Conservation (phyloP, 1,140 invertebrate species). For the Agrypnia vestita region DNA sequence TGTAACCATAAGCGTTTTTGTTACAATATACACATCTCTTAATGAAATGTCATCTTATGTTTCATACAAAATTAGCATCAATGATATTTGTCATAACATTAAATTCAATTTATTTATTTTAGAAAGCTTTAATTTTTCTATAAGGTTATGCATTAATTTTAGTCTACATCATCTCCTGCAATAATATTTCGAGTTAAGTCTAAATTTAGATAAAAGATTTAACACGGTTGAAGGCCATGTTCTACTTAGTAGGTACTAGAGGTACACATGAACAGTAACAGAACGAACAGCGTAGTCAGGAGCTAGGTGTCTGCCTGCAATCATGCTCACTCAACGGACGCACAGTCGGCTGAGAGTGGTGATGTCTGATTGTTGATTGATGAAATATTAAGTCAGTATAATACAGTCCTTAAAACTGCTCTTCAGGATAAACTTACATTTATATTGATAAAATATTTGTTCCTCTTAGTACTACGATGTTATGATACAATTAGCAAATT, state of each 20-base stretch:
- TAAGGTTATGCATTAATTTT: constrained; percentile 62
- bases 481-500: constrained; percentile 47
- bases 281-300: not conserved
- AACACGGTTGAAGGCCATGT: constrained; percentile 44
- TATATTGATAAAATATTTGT: constrained; percentile 44
- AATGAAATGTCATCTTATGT: constrained; percentile 58
- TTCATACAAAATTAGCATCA: constrained; percentile 62
- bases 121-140: constrained; percentile 62
- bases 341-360: not conserved
- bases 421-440: constrained; percentile 15
- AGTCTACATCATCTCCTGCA: constrained; percentile 61
- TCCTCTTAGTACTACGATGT: constrained; percentile 52
- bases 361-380: constrained; percentile 17
- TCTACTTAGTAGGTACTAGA: constrained; percentile 59
- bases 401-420: not conserved
- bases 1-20: constrained; percentile 49
- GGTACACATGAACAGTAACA: constrained; percentile 50
- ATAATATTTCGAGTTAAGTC: constrained; percentile 70
- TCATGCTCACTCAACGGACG: not conserved
- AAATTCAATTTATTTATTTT: constrained; percentile 60
- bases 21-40: constrained; percentile 59
- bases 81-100: constrained; percentile 62
- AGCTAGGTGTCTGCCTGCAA: constrained; percentile 4
- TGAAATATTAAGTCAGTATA: not conserved
- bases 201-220: constrained; percentile 61